A percentile compares a stretch with the other conserved stretches of the same genome.
phyloP scores from a whole-genome alignment of 2,797 vertebrate species.

The Paedocypris micromegethes region DNA sequence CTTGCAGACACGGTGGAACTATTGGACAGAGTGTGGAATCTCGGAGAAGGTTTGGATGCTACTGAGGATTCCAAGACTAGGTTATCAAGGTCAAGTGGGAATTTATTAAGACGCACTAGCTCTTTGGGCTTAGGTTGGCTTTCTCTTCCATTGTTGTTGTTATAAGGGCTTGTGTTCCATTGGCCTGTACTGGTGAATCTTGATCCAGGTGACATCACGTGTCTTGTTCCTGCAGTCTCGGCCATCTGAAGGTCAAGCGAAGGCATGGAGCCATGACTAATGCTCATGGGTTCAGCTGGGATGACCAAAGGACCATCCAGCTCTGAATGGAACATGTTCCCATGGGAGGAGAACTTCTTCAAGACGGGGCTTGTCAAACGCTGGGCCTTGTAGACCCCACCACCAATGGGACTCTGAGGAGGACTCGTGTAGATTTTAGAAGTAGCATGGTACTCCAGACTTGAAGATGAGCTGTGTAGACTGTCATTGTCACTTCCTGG shows the following conservation, averaged over 20 bases:
- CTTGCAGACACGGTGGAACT: slow-evolving; percentile 49
- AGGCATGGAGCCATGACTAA: slow-evolving; percentile 66
- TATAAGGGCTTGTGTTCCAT: slow-evolving; percentile 53
- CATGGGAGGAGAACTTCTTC: slow-evolving; percentile 74
- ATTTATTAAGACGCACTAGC: slow-evolving; percentile 67
- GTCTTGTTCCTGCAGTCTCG: slow-evolving; percentile 56
- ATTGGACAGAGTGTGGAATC: slow-evolving; percentile 51
- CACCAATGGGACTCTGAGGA: slow-evolving; percentile 45
- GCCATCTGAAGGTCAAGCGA: slow-evolving; percentile 73
- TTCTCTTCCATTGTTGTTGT: slow-evolving; percentile 49
- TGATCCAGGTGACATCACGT: slow-evolving; percentile 53
- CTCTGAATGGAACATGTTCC: slow-evolving; percentile 68
- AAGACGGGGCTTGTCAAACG: slow-evolving; percentile 49
- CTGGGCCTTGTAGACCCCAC: slow-evolving; percentile 53
- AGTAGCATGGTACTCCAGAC: slow-evolving; percentile 70
- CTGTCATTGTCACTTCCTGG: slow-evolving; percentile 78
- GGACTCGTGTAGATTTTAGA: slow-evolving; percentile 53
- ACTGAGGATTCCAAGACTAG: slow-evolving; percentile 45
- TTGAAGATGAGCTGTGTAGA: slow-evolving; percentile 81
- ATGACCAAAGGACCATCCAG: slow-evolving; percentile 52
- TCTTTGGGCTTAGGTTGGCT: slow-evolving; percentile 61
- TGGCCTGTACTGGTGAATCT: slow-evolving; percentile 48
- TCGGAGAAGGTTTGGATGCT: slow-evolving; percentile 45
- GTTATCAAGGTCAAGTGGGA: slow-evolving; percentile 69
- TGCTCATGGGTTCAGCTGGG: slow-evolving; percentile 48